Base-by-base conservation (phyloP, 2,113 vertebrate species). In the Anhinga rufa region DNA sequence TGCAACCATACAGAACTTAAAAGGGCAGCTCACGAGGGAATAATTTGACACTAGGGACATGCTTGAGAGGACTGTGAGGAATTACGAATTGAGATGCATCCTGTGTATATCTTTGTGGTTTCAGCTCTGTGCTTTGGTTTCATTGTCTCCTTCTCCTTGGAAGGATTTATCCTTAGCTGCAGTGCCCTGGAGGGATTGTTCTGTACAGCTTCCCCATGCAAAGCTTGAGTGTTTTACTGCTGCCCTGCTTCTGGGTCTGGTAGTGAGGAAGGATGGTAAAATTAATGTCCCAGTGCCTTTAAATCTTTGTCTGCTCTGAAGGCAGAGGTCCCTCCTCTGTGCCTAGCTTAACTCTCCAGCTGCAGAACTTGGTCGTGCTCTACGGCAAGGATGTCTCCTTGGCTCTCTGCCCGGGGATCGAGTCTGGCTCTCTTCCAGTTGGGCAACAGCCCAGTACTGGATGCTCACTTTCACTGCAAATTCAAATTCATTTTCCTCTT, bases 341-440 rank as follows among this genome's bases (percentile, higher is more conserved):
- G 92, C 70, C 79, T 85, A n/a, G 44, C 42, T 46, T 29, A 14
- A 22, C 48, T 85, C 76, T 89, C 61, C 86, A 94, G 68, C 87
- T 95, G 91, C 57, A 88, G 68, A 90, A 46, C 44, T 62, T 26
- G 69, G 51, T 90, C 6, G 8, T 92, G 87, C 26, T 51, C 74
- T 69, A 5, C 2, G 20, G 74, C 88, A 72, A 24, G 81, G 60
- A 57, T 93, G n/a, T 52, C 55, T 91, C 68, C 84, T 86, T 94
- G 95, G 91, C 90, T 80, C 48, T 90, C 68, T 91, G 86, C 90
- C 90, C 2, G 1, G 69, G 74, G 71, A 92, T 61, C 78, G 1
- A 28, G 36, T 25, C 91, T 97, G 96, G 82, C 83, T 74, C 64
- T 36, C 24, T 20, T 94, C 96, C 94, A 96, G 62, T 62, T 96